These are phyloP conservation scores for Neodiprion pinetum DNA, from an alignment of 1,140 invertebrate species.

Conservation along the genomic window DNA sequence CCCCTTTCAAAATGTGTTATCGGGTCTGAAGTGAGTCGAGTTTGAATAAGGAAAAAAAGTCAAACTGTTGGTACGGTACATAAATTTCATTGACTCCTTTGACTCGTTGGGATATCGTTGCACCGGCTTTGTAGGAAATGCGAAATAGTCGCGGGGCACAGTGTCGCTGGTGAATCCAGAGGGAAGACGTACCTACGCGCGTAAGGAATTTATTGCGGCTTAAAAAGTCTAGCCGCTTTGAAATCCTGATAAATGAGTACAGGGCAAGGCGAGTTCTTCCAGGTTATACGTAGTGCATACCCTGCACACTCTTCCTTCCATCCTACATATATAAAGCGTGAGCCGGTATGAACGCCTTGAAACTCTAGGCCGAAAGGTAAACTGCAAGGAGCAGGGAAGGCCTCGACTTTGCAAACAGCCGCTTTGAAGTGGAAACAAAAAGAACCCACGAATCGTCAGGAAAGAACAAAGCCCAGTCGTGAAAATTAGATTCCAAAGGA, in stretches of 20 bases:
- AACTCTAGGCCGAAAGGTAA: constrained; percentile 57
- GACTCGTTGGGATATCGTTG: too few relatives aligned
- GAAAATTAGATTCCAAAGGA: not conserved
- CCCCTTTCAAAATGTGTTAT: too few relatives aligned
- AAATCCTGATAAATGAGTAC: constrained; percentile 62
- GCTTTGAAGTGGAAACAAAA: not conserved
- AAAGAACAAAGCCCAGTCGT: constrained; percentile 26
- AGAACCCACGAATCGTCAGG: constrained; percentile 16
- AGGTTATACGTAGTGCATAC: constrained; percentile 27
- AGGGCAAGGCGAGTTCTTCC: constrained; percentile 23
- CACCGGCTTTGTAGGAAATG: not conserved
- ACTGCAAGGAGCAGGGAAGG: constrained; percentile 31
- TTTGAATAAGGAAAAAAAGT: too few relatives aligned
- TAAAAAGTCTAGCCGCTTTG: constrained; percentile 61
- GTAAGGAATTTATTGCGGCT: constrained; percentile 60
- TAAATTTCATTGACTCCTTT: too few relatives aligned
- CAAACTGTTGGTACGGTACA: too few relatives aligned
- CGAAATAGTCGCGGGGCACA: constrained; percentile 2
- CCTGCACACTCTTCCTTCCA: constrained; percentile 24
- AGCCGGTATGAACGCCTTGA: not conserved
- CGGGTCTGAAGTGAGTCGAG: too few relatives aligned
- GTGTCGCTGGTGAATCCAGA: constrained; percentile 12
- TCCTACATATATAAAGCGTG: constrained; percentile 9
- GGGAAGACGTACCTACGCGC: not conserved
- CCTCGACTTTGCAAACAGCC: not conserved